Evolutionary conservation across 2,888 invertebrate species (phyloP).

Genomic region (Brenthis ino): DNA sequence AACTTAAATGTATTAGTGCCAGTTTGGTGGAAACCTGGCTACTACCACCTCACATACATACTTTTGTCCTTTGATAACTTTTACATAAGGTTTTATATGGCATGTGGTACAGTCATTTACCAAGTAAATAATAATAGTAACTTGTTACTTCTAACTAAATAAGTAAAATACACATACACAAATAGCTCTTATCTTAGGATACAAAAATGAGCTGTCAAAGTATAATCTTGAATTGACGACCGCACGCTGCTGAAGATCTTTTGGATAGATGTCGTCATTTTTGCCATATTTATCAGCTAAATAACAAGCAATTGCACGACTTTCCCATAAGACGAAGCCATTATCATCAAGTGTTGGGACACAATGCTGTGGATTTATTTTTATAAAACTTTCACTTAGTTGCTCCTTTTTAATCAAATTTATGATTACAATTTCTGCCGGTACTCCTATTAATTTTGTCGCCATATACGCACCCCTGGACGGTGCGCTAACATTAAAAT

Average conservation of each 20-base stretch:
- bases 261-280: conserved; percentile 83
- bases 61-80: too few relatives aligned
- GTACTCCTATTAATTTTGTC: conserved; percentile 81
- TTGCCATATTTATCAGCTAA: conserved; percentile 84
- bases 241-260: conserved; percentile 80
- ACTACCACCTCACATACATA: too few relatives aligned
- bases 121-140: background rate
- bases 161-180: conserved; percentile 70
- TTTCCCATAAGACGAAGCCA: conserved; percentile 86
- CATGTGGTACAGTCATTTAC: background rate
- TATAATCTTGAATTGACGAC: conserved; percentile 84
- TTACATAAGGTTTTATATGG: too few relatives aligned
- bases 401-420: conserved; percentile 84
- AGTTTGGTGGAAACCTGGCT: too few relatives aligned
- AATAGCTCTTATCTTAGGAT: conserved; percentile 84
- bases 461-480: conserved; percentile 84
- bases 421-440: conserved; percentile 73
- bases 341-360: conserved; percentile 86
- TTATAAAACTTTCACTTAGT: conserved; percentile 77
- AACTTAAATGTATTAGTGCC: too few relatives aligned
- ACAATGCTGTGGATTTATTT: conserved; percentile 86
- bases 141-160: background rate
- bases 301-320: conserved; percentile 85
- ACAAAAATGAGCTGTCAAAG: conserved; percentile 84
- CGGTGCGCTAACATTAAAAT: conserved; percentile 84